These are phyloP conservation scores for Tetrao urogallus DNA, from an alignment of 2,113 vertebrate genomes.

Conservation along the genomic window DNA sequence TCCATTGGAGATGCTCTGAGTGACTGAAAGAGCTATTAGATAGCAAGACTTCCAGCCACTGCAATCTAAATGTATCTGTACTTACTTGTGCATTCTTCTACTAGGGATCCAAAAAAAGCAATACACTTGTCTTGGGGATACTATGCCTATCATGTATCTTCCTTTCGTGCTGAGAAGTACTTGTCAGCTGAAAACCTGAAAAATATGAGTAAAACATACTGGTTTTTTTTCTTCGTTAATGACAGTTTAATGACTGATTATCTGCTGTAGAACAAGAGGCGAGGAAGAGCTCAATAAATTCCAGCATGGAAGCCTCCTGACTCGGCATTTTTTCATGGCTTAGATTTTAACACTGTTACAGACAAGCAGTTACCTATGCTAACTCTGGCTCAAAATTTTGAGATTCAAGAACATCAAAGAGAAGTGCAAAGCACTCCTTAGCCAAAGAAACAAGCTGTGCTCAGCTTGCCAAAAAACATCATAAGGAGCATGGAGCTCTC, in stretches of 20 bases:
- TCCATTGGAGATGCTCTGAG: not conserved
- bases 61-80: not conserved
- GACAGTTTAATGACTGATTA: not conserved
- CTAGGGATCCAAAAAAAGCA: not conserved
- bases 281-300: not conserved
- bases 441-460: not conserved
- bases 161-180: accelerated
- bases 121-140: not conserved
- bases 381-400: not conserved
- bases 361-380: not conserved
- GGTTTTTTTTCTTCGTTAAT: not conserved
- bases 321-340: not conserved
- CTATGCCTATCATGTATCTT: not conserved
- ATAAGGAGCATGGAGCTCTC: not conserved
- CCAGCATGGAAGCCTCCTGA: not conserved
- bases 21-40: not conserved
- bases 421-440: not conserved
- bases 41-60: not conserved
- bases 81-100: not conserved
- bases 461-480: not conserved
- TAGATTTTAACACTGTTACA: not conserved
- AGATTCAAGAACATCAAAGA: not conserved
- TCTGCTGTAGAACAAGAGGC: not conserved
- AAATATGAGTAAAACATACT: not conserved
- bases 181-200: not conserved